These are phyloP conservation scores for Agonopterix subpropinquella DNA, from an alignment of 2,888 invertebrate genomes.

Conservation along the genomic window DNA sequence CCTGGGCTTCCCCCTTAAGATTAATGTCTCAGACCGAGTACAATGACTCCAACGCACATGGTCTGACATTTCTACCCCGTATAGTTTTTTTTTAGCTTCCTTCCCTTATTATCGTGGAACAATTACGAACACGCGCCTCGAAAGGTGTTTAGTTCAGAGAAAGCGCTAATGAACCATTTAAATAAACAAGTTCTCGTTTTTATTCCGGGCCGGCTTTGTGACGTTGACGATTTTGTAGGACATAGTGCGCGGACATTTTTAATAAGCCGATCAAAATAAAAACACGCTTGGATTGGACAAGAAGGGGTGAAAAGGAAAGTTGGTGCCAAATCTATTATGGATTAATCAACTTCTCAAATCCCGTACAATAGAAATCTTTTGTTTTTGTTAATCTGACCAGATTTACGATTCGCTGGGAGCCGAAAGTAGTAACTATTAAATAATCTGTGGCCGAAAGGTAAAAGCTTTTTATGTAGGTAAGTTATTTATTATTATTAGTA, in stretches of 20 bases:
- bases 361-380: no score
- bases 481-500: no score
- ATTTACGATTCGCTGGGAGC: no score
- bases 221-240: neutral
- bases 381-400: no score
- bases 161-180: constrained; percentile 11
- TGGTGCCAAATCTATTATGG: no score
- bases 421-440: no score
- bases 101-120: constrained; percentile 11
- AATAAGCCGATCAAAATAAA: no score
- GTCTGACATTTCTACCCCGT: constrained; percentile 26
- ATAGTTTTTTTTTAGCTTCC: constrained; percentile 8
- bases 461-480: no score
- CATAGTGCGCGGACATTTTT: neutral
- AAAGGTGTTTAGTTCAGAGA: constrained; percentile 12
- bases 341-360: no score
- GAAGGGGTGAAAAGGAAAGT: no score
- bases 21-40: constrained; percentile 11
- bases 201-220: neutral
- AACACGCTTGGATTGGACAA: no score
- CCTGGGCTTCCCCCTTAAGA: constrained; percentile 13
- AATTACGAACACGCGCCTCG: constrained; percentile 10
- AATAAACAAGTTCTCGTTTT: neutral
- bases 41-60: constrained; percentile 11
- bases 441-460: no score